Evolutionary conservation across 2,113 vertebrate species (phyloP), one percentile per base, ranked within the genome.

Genomic region (Balaeniceps rex): DNA sequence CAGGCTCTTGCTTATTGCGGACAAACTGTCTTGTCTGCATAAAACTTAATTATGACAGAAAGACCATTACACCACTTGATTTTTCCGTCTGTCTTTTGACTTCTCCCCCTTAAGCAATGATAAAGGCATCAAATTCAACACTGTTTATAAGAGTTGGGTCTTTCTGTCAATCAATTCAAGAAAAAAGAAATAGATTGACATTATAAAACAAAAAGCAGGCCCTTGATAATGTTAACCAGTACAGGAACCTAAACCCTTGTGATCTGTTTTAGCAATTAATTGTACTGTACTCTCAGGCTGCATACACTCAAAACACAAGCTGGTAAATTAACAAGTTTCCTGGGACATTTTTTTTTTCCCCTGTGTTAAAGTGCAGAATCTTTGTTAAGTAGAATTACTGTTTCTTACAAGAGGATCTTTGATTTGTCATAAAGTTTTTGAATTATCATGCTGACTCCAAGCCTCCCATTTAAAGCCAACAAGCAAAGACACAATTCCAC

Each of bases 51-150:
- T 91, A 85, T 78, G 52, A 70, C 36, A 83, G 46, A 80, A 96
- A 78, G 34, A 89, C 6, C 9, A 83, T 93, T 90, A 25, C 15
- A 58, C 23, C 12, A 29, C 14, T 95, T 85, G 65, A 76, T 93
- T 88, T 88, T 96, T 95, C 91, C 82, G 86, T 97, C 86, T 97
- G 83, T 82, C 84, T 60, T 96, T 95, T 94, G 58, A 84, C 74
- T 91, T 85, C 21, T 60, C 19, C 14, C 13, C 8, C 47, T 61
- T 42, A 93, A 92, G 78, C 26, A 80, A 70, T 52, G 33, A 29
- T 68, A 96, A 96, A 96, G 11, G 8, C 47, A 91, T 79, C 44
- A 57, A 79, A 65, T 68, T 46, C 47, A 76, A 33, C 18, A 36
- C 17, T 84, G 40, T 88, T 87, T 85, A 68, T 82, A 91, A 84